Percentiles rank a stretch among this genome's conserved stretches.
phyloP scores from a whole-genome alignment of 2,888 invertebrate genomes.

The Eustalomyia histrio region DNA sequence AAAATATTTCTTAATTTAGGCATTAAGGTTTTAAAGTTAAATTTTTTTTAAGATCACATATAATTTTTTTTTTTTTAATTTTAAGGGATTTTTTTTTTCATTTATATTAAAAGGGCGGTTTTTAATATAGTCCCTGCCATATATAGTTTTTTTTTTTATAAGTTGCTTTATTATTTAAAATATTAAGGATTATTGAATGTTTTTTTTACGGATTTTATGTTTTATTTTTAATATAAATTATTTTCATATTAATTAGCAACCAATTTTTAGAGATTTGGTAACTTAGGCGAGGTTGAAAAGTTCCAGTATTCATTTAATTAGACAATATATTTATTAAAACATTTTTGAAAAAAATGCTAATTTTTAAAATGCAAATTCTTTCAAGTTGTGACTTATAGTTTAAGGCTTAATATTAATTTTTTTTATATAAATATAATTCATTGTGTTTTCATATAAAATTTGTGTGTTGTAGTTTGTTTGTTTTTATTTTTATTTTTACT shows the following conservation, averaged over 20 bases:
- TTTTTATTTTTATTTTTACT: slow-evolving; percentile 31
- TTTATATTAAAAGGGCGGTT: slow-evolving; percentile 6
- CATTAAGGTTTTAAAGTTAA: slow-evolving; percentile 38
- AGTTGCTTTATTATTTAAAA: not conserved
- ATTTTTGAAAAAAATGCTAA: not conserved
- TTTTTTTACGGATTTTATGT: slow-evolving; percentile 20
- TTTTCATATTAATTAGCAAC: slow-evolving; percentile 50
- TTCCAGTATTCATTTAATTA: slow-evolving; percentile 61
- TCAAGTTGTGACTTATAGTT: not conserved
- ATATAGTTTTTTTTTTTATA: not conserved
- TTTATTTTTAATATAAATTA: slow-evolving; percentile 29
- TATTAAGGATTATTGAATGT: not conserved
- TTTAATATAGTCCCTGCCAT: slow-evolving; percentile 21
- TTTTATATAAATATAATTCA: slow-evolving; percentile 27
- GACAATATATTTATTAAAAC: not conserved
- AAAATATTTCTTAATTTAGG: slow-evolving; percentile 66
- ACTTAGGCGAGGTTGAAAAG: slow-evolving; percentile 67
- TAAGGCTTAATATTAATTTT: slow-evolving; percentile 5
- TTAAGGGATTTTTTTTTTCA: slow-evolving; percentile 18
- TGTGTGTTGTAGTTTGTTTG: too few species aligned
- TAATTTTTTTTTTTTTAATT: slow-evolving; percentile 1
- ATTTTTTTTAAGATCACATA: slow-evolving; percentile 33
- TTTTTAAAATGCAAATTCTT: slow-evolving; percentile 9
- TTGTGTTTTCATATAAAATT: slow-evolving; percentile 24
- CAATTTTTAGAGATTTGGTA: slow-evolving; percentile 62